Conservation (phyloP, 1,140 invertebrate genomes). For the Ditylenchus dipsaci region DNA sequence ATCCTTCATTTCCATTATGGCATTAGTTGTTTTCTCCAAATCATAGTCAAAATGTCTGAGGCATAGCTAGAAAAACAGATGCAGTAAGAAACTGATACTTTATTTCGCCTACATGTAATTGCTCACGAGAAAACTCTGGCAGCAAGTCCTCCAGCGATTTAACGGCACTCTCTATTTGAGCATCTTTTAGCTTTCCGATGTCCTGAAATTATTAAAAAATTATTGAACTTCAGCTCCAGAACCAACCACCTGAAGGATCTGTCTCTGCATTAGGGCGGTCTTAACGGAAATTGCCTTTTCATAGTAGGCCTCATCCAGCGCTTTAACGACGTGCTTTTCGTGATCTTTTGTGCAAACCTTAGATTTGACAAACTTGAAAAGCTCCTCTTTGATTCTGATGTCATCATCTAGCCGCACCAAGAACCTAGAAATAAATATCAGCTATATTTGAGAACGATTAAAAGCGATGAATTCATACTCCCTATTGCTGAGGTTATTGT, state of each 20-base stretch:
- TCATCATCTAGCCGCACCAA: background rate
- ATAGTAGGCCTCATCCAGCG: background rate
- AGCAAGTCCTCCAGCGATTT: constrained; percentile 4
- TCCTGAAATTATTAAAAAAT: background rate
- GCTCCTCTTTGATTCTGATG: background rate
- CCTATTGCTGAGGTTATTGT: background rate
- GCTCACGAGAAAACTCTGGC: constrained; percentile 1
- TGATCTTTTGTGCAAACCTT: constrained; percentile 3
- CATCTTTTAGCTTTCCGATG: background rate
- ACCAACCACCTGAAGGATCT: background rate
- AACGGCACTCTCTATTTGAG: background rate
- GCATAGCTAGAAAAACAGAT: background rate
- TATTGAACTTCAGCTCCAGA: background rate
- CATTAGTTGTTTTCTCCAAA: constrained; percentile 7
- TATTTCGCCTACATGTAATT: constrained; percentile 1
- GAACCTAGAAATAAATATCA: background rate
- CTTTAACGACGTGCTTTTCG: background rate
- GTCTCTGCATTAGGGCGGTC: background rate
- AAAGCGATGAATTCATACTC: background rate
- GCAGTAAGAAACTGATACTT: too few species aligned
- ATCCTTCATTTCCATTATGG: constrained; percentile 8
- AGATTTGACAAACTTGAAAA: background rate
- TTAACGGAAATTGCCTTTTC: background rate
- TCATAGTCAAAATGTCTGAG: constrained; percentile 4
- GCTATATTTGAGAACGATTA: background rate